Evolutionary conservation across 2,888 invertebrate genomes (phyloP), one percentile per base, ranked within the genome.

Genomic region (Drosophila putrida): DNA sequence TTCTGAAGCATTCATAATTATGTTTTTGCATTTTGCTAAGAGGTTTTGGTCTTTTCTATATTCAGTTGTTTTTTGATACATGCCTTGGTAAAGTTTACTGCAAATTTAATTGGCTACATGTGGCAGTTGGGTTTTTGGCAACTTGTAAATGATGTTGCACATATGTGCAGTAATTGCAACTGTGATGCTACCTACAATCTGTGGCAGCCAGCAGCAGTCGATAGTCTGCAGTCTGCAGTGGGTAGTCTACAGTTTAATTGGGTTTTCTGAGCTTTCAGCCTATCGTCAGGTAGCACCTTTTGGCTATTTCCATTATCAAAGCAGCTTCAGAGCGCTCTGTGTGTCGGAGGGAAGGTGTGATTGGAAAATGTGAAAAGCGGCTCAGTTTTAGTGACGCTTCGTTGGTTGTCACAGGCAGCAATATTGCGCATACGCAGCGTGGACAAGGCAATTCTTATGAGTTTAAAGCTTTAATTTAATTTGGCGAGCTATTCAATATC

Each of bases 21-120:
- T 68, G 68, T 67, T 77, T 63, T 57, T 62, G 61, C 59, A 67
- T 71, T 60, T 53, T 46, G 13, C 63, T 67, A 80, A 85, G 65
- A 66, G 80, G 50, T 54, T 76, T 71, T 57, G 15, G 15, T 27
- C 43, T 41, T 54, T 20, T 31, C 54, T 35, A 53, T 71, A 20
- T 20, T 20, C 20, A 20, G 20, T 76, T 71, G 57, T 51, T 58
- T 53, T 35, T 39, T 33, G 49, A 65, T 51, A 61, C 54, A 61
- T 41, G 35, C 51, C 59, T 43, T 66, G 72, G 54, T 66, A 51
- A 69, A 76, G 67, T 85, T 67, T 79, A 73, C 73, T 54, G 59
- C 59, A 55, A 81, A 82, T 75, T 75, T 58, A 82, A 82, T 82
- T 85, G 88, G 65, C 62, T 60, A 28, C 31, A 47, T 75, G 53